Conservation (phyloP, 2,888 invertebrate species). For the Mayetiola destructor region DNA sequence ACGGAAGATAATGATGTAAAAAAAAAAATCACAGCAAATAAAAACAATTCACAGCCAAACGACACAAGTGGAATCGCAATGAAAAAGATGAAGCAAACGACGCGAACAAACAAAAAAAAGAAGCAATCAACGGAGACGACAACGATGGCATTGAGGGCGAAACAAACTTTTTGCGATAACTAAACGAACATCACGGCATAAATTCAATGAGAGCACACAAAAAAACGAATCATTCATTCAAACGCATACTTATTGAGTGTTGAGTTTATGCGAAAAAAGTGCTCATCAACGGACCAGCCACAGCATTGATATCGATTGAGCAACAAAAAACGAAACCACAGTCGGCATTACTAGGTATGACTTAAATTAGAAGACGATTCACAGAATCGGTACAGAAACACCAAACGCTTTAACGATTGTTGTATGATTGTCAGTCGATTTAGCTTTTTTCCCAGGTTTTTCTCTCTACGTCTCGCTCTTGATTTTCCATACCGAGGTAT, state of each 20-base stretch:
- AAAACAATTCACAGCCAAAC: neutral
- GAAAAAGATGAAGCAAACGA: neutral
- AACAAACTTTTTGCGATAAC: conserved; percentile 8
- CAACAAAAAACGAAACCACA: neutral
- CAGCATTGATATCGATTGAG: too few relatives aligned
- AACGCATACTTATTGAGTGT: neutral
- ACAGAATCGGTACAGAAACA: neutral
- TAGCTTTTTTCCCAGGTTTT: neutral
- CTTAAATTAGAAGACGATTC: neutral
- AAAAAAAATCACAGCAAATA: neutral
- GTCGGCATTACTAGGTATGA: neutral
- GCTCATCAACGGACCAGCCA: conserved; percentile 4
- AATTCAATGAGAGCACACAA: too few relatives aligned
- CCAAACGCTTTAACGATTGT: neutral
- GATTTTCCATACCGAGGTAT: neutral
- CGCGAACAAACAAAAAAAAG: neutral
- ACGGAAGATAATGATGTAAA: conserved; percentile 4
- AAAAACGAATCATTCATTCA: neutral
- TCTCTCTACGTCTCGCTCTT: neutral
- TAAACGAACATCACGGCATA: conserved; percentile 9
- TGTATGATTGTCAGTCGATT: neutral
- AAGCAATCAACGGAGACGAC: neutral
- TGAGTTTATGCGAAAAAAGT: conserved; percentile 1
- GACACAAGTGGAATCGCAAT: neutral
- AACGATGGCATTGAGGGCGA: conserved; percentile 3